Base-by-base conservation (phyloP, 2,113 vertebrate species). In the Mesitornis unicolor region DNA sequence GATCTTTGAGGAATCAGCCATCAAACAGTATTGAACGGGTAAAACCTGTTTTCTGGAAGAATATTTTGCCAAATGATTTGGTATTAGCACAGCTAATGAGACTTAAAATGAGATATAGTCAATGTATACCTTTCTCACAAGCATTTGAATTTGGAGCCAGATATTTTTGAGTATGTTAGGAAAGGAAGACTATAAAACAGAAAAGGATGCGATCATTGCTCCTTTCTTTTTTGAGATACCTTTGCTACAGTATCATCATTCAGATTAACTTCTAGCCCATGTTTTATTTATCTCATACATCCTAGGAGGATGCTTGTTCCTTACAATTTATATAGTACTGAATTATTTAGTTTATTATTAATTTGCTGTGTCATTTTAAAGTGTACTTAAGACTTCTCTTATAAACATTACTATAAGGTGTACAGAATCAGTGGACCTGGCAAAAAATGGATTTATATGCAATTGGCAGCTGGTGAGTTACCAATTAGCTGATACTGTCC, bases 291-390 rank as follows among this genome's bases (percentile, higher is more conserved):
- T 94, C 78, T 73, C 56, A 74, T 51, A 88, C 45, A 56, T 76
- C 81, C 35, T 91, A 54, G 50, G 16, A 96, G 78, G 80, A 79
- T 87, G 63, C 71, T 82, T 36, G 57, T 45, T 86, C 57, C 54
- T 59, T 50, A 76, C 38, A 63, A 79, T 53, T 88, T 73, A 81
- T 70, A 57, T 13, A 87, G 36, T 70, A 67, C 42, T 94, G 84
- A 97, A 95, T 96, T 93, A 87, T 93, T 95, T 84, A 82, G 13
- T n/a, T 68, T 84, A 84, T 91, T 95, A 93, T 91, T 95, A 92
- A 77, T 93, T 93, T 96, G 53, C 63, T 70, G 40, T 65, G 43
- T 93, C 75, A 88, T 93, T 92, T 93, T 82, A 77, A 92, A 90
- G 69, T 61, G 47, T 85, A 53, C 67, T 94, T 73, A 91, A 13